Evolutionary conservation across 1,140 invertebrate species (phyloP), one percentile per base, ranked within the genome.

Genomic region (Drosophila simulans): DNA sequence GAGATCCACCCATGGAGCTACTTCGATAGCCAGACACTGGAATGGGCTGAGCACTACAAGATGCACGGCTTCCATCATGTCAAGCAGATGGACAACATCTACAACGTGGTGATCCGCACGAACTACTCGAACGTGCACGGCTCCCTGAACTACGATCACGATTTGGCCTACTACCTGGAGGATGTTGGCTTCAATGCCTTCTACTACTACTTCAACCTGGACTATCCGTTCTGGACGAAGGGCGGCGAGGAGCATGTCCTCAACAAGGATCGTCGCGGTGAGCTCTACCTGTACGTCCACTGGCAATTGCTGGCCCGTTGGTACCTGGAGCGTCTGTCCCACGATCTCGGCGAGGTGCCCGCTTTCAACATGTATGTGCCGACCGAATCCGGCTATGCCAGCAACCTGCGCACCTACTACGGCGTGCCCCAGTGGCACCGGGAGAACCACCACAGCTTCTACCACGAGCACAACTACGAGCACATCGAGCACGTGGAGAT

Each of bases 121-220:
- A 95, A 95, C 81, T 95, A 95, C 85, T 93, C 93, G 7, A 94
- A 94, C 64, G 92, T 92, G 71, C 92, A 94, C 37, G 79, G 93
- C 1, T 92, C 92, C 15, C 49, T 91, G 5, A 92, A 93, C 71
- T 81, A 89, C 31, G 94, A 95, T 39, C 92, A 93, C 59, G 90
- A 91, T 11, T 60, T 96, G 25, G 93, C 94, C 62, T 96, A 96
- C 77, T 95, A 95, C 80, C 94, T 94, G 22, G 95, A 96, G 91
- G 95, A 96, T 78, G 93, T 96, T 73, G 95, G 95, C 25, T 92
- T 95, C 37, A 96, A 95, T 74, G 93, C 94, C 4, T 95, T 94
- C 90, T 95, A 95, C 77, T 94, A 93, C 82, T 94, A 93, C 89
- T 93, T 93, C 91, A 93, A 94, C 75, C 60, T 93, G 35, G 92